Evolutionary conservation across 2,797 vertebrate genomes (phyloP).

Genomic region (Protosalanx chinensis): DNA sequence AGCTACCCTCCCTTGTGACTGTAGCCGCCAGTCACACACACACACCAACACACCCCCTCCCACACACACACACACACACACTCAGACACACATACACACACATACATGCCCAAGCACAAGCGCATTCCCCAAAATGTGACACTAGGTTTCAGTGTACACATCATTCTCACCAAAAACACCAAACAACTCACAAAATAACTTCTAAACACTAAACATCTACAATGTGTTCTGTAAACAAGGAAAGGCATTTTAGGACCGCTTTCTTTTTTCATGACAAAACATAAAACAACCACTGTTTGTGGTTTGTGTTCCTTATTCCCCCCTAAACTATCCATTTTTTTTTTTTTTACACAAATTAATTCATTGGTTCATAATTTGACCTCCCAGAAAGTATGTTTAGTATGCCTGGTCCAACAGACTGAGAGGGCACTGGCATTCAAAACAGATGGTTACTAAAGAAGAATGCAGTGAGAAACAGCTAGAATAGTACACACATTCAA

Average conservation of each 20-base stretch:
- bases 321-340: conserved; percentile 28
- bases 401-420: conserved; percentile 16
- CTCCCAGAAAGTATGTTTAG: conserved; percentile 8
- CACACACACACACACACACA: not conserved
- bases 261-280: conserved; percentile 29
- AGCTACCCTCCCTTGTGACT: conserved; percentile 22
- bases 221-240: conserved; percentile 45
- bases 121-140: no score
- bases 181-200: conserved; percentile 15
- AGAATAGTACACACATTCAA: not conserved
- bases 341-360: conserved; percentile 39
- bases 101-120: no score
- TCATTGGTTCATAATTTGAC: conserved; percentile 6
- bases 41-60: not conserved
- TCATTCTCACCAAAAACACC: conserved; percentile 40
- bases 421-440: conserved; percentile 17
- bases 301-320: conserved; percentile 11
- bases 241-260: conserved; percentile 23
- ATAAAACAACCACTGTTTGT: not conserved
- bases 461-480: not conserved
- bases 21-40: not conserved
- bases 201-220: conserved; percentile 48
- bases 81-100: not conserved
- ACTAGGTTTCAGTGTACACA: no score
- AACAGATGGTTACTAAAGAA: conserved; percentile 33